Evolutionary conservation across 2,888 invertebrate species (phyloP), one percentile per base, ranked within the genome.

Genomic region (Drosophila limbata): DNA sequence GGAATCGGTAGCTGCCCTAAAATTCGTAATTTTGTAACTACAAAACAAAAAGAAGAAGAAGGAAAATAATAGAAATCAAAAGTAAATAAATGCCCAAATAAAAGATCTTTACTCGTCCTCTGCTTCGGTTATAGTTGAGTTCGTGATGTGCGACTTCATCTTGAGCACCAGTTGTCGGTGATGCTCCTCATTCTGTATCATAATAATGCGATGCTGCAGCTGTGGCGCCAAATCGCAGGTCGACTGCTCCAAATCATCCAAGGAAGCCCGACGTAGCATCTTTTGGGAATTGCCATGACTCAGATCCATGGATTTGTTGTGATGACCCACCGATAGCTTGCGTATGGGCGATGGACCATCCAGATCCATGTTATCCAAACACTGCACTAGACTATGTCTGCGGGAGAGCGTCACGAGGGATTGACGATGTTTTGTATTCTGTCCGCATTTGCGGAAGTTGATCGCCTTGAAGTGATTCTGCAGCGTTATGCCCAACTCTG

Each of bases 401-500:
- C 97, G 94, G 53, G 96, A 97, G 3, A 97, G 93, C 0, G 97
- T 96, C 67, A 97, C 96, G 48, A 97, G 94, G 33, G 97, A 97
- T 93, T 97, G 97, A 60, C 97, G 93, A 91, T 97, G 97, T 84
- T 96, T 96, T 60, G 97, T 96, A 77, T 95, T 95, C 39, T 94
- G 93, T 3, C 91, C 91, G 21, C 91, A 89, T 91, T 95, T 95
- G 42, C 96, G 94, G 84, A 97, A 95, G 92, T 96, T 95, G 82
- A 98, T 97, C 2, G 98, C 96, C 64, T 96, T 95, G 93, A 98
- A 98, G 91, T 98, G 97, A 92, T 98, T 98, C 93, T 97, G 97
- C 21, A 98, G 94, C 0, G 97, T 96, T 83, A 97, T 94, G 9
- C 96, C 96, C 71, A 98, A 92, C 90, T 97, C 96, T 0, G 97